Evolutionary conservation across 2,888 invertebrate genomes (phyloP), one percentile per base, ranked within the genome.

Genomic region (Vanessa cardui): DNA sequence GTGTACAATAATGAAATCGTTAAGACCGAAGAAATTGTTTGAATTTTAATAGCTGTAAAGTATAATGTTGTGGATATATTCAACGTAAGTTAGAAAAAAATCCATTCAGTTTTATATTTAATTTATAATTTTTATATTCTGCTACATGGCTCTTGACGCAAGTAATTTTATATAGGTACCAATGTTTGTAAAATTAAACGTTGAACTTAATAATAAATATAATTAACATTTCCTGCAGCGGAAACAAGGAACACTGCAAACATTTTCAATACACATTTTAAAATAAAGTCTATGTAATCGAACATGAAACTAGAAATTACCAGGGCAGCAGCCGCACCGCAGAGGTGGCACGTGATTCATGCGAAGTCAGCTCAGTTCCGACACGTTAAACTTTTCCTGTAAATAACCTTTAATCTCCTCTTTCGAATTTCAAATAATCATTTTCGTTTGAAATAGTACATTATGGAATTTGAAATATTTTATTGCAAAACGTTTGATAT

Each of bases 401-500:
- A 56, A 56, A 56, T 54, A 54, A n/a, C 54, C 54, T 26, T 52
- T 26, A 15, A 26, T 50, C 26, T 26, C 50, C 21, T 21, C 50
- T 26, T 50, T 26, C 50, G 21, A 20, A 50, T 50, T 50, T 33
- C 5, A 16, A 16, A 31, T 33, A 54, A 54, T 15, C 26, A 26
- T 54, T 56, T 56, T 39, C 33, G 18, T n/a, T 7, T 39, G 33
- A 18, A 56, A 56, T 52, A 31, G 52, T 16, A 39, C 18, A 33
- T 39, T 18, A 39, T 33, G 9, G n/a, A 21, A 18, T 56, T 56
- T 39, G 39, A 39, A 12, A 39, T 39, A 8, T 39, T 39, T 39
- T 39, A 39, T 12, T 39, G 12, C 12, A 4, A 39, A 12, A 3
- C 39, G 8, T 39, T 39, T 12, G 12, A 3, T 39, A 2, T 12